These are phyloP conservation scores for Plectrocnemia conspersa DNA, from an alignment of 1,140 invertebrate species.

Conservation along the genomic window DNA sequence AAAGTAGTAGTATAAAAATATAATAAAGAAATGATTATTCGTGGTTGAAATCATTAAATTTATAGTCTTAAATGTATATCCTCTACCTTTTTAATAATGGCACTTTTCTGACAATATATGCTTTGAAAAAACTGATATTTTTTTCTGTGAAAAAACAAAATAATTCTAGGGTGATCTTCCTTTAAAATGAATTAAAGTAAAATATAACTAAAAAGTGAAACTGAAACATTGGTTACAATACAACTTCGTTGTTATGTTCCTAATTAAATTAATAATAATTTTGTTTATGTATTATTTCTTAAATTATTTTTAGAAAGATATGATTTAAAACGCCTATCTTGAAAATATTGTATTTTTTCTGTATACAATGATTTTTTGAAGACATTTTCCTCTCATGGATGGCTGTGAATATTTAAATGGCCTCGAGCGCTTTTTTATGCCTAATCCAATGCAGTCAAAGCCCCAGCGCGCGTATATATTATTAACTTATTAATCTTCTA, in stretches of 20 bases:
- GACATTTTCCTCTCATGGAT: too few species aligned
- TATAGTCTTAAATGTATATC: too few species aligned
- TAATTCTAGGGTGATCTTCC: not conserved
- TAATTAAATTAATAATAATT: not conserved
- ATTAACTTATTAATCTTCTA: slow-evolving; percentile 36
- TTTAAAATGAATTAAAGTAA: not conserved
- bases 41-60: not conserved
- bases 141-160: too few species aligned
- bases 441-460: too few species aligned
- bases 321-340: not conserved
- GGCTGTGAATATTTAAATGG: too few species aligned
- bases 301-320: not conserved
- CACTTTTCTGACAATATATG: too few species aligned
- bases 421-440: too few species aligned
- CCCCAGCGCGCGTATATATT: slow-evolving; percentile 18
- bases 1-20: not conserved
- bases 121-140: too few species aligned
- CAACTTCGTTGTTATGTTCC: not conserved
- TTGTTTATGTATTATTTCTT: not conserved
- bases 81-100: too few species aligned
- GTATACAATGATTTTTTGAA: too few species aligned
- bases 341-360: too few species aligned
- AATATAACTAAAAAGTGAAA: not conserved
- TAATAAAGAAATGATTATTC: not conserved
- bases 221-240: not conserved